phyloP scores from a whole-genome alignment of 1,140 invertebrate genomes.

The Acromyrmex echinatior region DNA sequence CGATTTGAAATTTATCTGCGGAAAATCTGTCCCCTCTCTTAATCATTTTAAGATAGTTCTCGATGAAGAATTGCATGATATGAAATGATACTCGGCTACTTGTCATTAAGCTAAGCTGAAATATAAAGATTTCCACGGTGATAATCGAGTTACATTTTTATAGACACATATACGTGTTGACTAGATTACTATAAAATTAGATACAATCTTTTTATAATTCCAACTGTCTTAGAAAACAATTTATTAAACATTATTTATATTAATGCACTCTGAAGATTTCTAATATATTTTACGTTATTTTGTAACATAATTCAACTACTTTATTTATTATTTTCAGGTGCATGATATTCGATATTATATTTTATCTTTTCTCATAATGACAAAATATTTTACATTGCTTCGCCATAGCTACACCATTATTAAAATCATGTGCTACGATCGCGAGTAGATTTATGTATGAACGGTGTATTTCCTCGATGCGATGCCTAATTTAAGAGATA shows the following conservation, averaged over 20 bases:
- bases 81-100: background rate
- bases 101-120: background rate
- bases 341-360: background rate
- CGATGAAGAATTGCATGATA: background rate
- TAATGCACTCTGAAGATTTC: background rate
- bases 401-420: background rate
- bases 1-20: constrained; percentile 86
- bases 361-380: background rate
- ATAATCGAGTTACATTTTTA: constrained; percentile 2
- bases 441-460: constrained; percentile 56
- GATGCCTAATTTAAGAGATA: constrained; percentile 63
- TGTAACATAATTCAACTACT: background rate
- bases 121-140: background rate
- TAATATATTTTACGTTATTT: constrained; percentile 1
- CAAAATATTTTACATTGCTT: constrained; percentile 7
- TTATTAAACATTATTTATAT: background rate
- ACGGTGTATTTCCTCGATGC: constrained; percentile 42
- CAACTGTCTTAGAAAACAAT: background rate
- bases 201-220: background rate
- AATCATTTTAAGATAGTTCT: background rate
- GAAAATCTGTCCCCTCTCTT: constrained; percentile 79
- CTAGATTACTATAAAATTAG: background rate
- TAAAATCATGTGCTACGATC: constrained; percentile 3
- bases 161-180: background rate
- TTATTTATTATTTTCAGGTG: background rate